Evolutionary conservation across 2,797 vertebrate genomes (phyloP).

Genomic region (Epinephelus awoara): DNA sequence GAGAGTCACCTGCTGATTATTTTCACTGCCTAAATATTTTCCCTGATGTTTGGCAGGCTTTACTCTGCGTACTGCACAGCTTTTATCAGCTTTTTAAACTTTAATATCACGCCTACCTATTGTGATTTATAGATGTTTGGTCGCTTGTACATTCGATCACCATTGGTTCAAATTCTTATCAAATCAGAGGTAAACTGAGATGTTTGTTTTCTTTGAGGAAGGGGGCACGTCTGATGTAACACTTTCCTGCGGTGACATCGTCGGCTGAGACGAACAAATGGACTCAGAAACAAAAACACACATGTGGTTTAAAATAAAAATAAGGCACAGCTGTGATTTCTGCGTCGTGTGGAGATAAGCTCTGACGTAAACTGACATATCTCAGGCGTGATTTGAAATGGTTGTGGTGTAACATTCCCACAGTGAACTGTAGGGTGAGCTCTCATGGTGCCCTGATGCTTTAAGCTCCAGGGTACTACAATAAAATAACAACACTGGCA

Average conservation of each 20-base stretch:
- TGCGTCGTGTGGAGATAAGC: neutral
- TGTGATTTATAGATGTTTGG: neutral
- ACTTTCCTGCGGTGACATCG: neutral
- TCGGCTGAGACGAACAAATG: neutral
- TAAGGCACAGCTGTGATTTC: neutral
- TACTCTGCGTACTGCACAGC: neutral
- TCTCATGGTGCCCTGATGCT: too few species aligned
- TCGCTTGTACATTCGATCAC: too few species aligned
- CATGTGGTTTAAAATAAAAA: neutral
- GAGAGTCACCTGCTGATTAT: neutral
- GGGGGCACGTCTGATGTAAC: neutral
- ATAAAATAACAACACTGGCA: constrained; percentile 18
- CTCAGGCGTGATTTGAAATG: neutral
- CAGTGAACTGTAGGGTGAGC: neutral
- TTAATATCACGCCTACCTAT: neutral
- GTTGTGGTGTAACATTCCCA: neutral
- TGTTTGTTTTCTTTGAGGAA: neutral
- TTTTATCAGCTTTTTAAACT: neutral
- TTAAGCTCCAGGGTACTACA: neutral
- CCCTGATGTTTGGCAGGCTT: neutral
- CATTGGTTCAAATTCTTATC: neutral
- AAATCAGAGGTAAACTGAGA: neutral
- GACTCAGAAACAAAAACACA: neutral
- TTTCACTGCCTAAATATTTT: neutral
- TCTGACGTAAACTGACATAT: neutral